phyloP scores from a whole-genome alignment of 2,797 vertebrate species.

The Aulostomus chinensis region DNA sequence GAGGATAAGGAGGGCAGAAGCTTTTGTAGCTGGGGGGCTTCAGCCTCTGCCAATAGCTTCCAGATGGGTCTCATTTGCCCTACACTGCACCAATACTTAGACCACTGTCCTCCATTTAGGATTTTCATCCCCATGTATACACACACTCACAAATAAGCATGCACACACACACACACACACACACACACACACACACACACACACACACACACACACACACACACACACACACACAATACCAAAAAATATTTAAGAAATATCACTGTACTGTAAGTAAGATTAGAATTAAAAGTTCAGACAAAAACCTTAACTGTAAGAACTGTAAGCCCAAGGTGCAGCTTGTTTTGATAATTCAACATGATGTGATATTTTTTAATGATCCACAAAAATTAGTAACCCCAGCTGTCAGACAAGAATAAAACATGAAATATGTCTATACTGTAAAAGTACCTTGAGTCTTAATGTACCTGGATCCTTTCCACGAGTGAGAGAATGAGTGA shows the following conservation, averaged over 20 bases:
- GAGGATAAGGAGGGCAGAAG: conserved; percentile 83
- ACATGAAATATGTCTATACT: too few relatives aligned
- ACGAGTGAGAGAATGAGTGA: neutral
- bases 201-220: conserved; percentile 10
- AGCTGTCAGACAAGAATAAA: too few relatives aligned
- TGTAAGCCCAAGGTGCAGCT: too few relatives aligned
- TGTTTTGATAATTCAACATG: too few relatives aligned
- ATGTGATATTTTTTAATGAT: too few relatives aligned
- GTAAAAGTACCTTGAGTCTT: too few relatives aligned
- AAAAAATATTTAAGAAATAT: neutral
- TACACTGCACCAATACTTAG: conserved; percentile 48
- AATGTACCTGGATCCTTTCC: neutral
- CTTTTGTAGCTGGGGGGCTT: conserved; percentile 78
- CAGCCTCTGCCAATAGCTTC: conserved; percentile 89
- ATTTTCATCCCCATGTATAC: conserved; percentile 35
- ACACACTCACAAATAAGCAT: conserved; percentile 5
- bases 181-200: conserved; percentile 9
- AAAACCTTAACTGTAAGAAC: too few relatives aligned
- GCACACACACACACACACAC: conserved; percentile 15
- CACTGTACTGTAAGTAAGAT: too few relatives aligned
- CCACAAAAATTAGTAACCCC: too few relatives aligned
- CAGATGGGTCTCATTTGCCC: conserved; percentile 92
- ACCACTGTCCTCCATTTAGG: conserved; percentile 57
- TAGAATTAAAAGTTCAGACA: too few relatives aligned
- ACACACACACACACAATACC: conserved; percentile 11